These are phyloP conservation scores for Gymnarchus niloticus DNA, from an alignment of 2,113 vertebrate genomes.

Conservation along the genomic window DNA sequence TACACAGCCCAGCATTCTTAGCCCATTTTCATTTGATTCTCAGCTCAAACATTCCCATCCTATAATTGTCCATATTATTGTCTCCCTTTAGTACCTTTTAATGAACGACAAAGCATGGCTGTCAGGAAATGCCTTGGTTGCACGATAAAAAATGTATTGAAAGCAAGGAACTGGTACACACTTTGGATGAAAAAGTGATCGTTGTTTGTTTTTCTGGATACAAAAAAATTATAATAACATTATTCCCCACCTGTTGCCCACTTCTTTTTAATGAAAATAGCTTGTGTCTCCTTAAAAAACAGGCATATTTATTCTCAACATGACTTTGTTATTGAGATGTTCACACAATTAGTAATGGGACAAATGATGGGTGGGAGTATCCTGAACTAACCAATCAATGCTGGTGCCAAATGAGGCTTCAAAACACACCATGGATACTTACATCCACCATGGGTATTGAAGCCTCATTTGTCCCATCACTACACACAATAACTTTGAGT, in stretches of 20 bases:
- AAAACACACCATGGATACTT: too few species aligned
- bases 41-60: background rate
- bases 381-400: too few species aligned
- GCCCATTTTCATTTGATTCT: background rate
- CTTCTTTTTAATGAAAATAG: background rate
- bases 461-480: too few species aligned
- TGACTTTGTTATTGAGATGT: too few species aligned
- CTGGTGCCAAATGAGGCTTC: too few species aligned
- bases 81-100: background rate
- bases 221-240: too few species aligned
- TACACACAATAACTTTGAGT: too few species aligned
- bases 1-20: background rate
- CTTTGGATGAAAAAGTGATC: background rate
- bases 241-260: background rate
- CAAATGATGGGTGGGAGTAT: too few species aligned
- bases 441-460: too few species aligned
- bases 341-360: too few species aligned
- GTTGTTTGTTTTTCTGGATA: background rate
- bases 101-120: background rate
- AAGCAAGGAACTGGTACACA: background rate
- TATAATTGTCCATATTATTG: background rate
- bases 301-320: background rate
- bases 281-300: background rate
- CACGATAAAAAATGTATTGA: too few species aligned
- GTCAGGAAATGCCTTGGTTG: background rate